phyloP scores from a whole-genome alignment of 2,113 vertebrate species.

The Stictonetta naevosa region DNA sequence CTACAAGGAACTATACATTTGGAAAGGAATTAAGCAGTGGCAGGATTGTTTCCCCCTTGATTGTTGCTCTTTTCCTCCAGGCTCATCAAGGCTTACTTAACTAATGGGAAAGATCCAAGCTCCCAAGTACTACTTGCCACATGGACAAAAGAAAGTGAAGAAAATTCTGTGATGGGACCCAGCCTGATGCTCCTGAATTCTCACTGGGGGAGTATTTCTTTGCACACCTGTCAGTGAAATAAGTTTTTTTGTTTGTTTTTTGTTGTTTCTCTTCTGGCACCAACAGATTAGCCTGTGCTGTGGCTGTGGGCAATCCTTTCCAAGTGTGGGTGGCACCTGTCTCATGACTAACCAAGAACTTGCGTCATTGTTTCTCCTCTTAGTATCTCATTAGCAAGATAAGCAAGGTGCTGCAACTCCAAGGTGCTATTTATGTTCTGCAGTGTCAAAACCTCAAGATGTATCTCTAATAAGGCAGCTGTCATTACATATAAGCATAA shows the following conservation, averaged over 20 bases:
- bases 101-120: background rate
- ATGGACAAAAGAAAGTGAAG: background rate
- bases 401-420: background rate
- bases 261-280: background rate
- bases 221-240: background rate
- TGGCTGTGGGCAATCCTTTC: background rate
- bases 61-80: background rate
- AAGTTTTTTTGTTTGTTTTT: background rate
- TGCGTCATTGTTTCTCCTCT: background rate
- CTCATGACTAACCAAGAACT: background rate
- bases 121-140: background rate
- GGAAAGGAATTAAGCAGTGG: background rate
- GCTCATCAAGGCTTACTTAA: background rate
- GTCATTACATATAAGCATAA: background rate
- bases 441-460: background rate
- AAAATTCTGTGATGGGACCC: background rate
- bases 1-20: background rate
- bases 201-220: background rate
- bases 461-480: background rate
- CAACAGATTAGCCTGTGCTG: background rate
- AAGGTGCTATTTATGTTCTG: background rate
- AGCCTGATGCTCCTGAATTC: background rate
- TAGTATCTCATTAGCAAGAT: background rate
- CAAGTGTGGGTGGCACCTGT: background rate
- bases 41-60: background rate